Evolutionary conservation across 2,797 vertebrate species (phyloP).

Genomic region (Jordanella pulchra): DNA sequence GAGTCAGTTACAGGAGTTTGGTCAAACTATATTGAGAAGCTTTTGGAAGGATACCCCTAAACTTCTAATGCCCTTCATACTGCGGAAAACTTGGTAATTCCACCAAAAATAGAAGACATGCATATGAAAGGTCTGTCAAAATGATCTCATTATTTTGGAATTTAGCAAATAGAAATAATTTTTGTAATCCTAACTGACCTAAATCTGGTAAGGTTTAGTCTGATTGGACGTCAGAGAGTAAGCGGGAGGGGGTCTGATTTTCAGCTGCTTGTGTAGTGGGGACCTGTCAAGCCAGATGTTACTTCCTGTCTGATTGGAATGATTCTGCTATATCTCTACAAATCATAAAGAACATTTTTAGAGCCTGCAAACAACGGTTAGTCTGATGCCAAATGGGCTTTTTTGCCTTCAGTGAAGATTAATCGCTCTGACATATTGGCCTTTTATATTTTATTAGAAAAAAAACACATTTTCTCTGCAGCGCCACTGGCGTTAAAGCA

Average conservation of each 20-base stretch:
- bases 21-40: neutral
- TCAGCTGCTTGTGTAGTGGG: constrained; percentile 1
- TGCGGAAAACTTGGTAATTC: neutral
- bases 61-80: neutral
- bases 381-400: neutral
- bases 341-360: constrained; percentile 25
- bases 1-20: neutral
- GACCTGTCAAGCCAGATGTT: constrained; percentile 7
- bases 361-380: neutral
- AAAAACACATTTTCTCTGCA: constrained; percentile 9
- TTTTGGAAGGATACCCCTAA: too few relatives aligned
- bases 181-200: neutral
- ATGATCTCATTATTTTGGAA: neutral
- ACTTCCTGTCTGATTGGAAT: constrained; percentile 24
- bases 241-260: neutral
- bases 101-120: neutral
- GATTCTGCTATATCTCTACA: constrained; percentile 20
- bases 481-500: constrained; percentile 9
- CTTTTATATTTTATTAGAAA: constrained; percentile 10
- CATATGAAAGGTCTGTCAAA: neutral
- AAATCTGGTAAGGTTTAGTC: neutral
- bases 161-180: neutral
- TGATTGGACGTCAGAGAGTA: neutral
- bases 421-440: neutral
- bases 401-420: neutral